Base-by-base conservation (phyloP, 2,797 vertebrate genomes). In the Cynopterus sphinx region DNA sequence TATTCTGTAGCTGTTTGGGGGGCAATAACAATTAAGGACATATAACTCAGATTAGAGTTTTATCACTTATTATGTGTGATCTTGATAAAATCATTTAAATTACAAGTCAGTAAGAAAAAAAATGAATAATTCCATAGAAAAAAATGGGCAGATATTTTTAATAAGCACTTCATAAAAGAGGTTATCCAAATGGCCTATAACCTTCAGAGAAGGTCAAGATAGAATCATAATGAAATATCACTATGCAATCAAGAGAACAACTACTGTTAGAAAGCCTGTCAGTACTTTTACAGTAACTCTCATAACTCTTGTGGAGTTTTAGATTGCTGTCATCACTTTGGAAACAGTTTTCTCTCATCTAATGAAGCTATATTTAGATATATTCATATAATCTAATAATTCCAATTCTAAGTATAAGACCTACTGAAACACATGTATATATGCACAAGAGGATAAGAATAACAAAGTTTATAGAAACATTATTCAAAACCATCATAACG, bases 11-110 rank as follows among this genome's bases (percentile, higher is more conserved):
- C n/a, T 77, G 31, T 51, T 82, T 83, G 49, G 28, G 55, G 36
- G 71, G 7, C 19, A 87, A 49, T 65, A 73, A 16, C 16, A 85
- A 59, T 21, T 65, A 55, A 92, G 26, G 87, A 87, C 28, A 78
- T 86, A 91, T 81, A n/a, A 91, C 17, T 93, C 31, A 83, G 16
- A 46, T 93, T 22, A 22, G 6, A 77, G 49, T 96, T 87, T 65
- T 71, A 51, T 43, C 7, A 39, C 39, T 55, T 85, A 74, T 51
- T 65, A 21, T 41, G 11, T 81, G 16, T 71, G 41, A 61, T 71
- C 31, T 82, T 83, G 49, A 63, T 90, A 67, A 43, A 67, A 67
- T 90, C 22, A 53, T 26, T 87, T 90, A 63, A 84, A 21, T 24
- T 90, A 73, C 17, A 46, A 74, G 67, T 81, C 33, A 41, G 31